Base-by-base conservation (phyloP, 1,140 invertebrate genomes). In the Calosoma granatense region DNA sequence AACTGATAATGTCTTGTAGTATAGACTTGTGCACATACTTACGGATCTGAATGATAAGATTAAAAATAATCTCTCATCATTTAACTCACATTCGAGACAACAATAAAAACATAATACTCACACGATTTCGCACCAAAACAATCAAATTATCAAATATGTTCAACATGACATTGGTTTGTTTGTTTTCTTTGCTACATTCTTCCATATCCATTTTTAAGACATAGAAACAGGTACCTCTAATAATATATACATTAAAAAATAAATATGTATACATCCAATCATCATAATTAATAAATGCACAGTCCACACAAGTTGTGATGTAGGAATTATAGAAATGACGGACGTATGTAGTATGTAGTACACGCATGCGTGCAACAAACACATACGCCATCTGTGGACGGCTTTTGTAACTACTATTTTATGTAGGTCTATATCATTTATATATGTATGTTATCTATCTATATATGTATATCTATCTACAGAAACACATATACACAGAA, bases 181-280 rank as follows among this genome's bases (percentile, higher is more conserved):
- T n/a, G n/a, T n/a, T n/a, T n/a, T n/a, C n/a, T 59, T 60, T 47
- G 6, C 41, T 64, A 66, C 61, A 65, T 60, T 63, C 54, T 54
- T n/a, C n/a, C n/a, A n/a, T n/a, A n/a, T n/a, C 60, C 60, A 64
- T 65, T 61, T 59, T 60, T 60, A 47, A 47, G 59, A 67, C 61
- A 65, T 59, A 67, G 60, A 67, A 65, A 68, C 67, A 68, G 67
- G 67, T 68, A 68, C 67, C 63, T 68, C 65, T 67, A 66, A 67
- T 64, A 67, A 66, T 68, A 68, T 68, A 63, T 68, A 65, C 61
- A 54, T 20, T 63, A 61, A 64, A 63, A 63, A 61, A 63, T 60
- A 61, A 61, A 63, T 57, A 61, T 54, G 1, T 22, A 47, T 36
- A 36, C 26, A 36, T 36, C 26, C 26, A 36, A 36, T 36, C 6